These are phyloP conservation scores for Mesoligia furuncula DNA, from an alignment of 2,888 invertebrate genomes.

Conservation along the genomic window DNA sequence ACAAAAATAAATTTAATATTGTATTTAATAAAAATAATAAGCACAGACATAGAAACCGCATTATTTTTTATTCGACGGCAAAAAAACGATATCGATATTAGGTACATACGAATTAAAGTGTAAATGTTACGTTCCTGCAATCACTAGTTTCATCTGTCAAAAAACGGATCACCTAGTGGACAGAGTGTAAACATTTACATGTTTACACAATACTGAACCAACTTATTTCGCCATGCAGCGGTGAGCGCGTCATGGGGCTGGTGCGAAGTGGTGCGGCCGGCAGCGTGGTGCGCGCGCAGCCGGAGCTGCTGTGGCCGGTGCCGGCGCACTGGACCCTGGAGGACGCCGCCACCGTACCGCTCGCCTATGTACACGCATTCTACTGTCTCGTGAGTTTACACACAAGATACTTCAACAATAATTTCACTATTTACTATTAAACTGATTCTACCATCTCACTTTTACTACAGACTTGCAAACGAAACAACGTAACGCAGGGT, in stretches of 20 bases:
- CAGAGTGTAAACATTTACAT: too few species aligned
- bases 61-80: too few species aligned
- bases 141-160: too few species aligned
- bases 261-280: constrained; percentile 88
- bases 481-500: neutral
- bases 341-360: constrained; percentile 94
- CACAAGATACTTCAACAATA: neutral
- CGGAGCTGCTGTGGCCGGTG: constrained; percentile 91
- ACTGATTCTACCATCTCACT: too few species aligned
- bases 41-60: too few species aligned
- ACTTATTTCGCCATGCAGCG: constrained; percentile 71
- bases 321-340: constrained; percentile 92
- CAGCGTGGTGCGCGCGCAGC: constrained; percentile 88
- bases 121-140: too few species aligned
- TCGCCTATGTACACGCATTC: constrained; percentile 92
- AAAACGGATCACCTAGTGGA: too few species aligned
- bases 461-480: neutral
- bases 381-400: constrained; percentile 71
- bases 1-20: too few species aligned
- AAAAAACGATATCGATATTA: too few species aligned
- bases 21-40: too few species aligned
- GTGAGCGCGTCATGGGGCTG: constrained; percentile 92
- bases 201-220: neutral
- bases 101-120: too few species aligned
- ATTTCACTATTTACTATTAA: too few species aligned